Conservation (phyloP, 2,888 invertebrate genomes). For the Stratiomys singularior region DNA sequence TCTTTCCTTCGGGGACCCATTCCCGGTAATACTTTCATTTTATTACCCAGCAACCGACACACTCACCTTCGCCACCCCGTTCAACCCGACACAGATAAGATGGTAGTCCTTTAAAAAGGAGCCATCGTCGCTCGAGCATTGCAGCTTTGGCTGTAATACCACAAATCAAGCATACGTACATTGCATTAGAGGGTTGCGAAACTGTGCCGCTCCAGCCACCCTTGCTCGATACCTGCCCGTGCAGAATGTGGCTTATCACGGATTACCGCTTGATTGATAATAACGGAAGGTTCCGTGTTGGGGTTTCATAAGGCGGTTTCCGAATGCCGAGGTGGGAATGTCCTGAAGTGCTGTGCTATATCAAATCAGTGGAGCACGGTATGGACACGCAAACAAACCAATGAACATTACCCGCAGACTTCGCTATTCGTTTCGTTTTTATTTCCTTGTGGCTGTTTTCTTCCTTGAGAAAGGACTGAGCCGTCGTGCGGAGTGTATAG, state of each 20-base stretch:
- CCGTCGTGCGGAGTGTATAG: not conserved
- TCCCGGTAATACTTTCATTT: not conserved
- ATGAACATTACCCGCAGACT: conserved; percentile 2
- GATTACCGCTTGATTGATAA: conserved; percentile 30
- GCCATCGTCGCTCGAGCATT: not conserved
- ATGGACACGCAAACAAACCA: conserved; percentile 18
- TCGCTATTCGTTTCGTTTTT: conserved; percentile 1
- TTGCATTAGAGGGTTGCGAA: not conserved
- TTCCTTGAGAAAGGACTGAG: not conserved
- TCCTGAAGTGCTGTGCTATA: conserved; percentile 9
- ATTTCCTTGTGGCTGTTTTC: not conserved
- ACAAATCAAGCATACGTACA: not conserved
- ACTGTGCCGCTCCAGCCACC: not conserved
- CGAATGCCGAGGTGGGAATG: not conserved
- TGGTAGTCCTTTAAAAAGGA: not conserved
- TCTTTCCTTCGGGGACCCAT: not conserved
- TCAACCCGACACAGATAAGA: not conserved
- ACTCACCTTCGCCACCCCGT: not conserved
- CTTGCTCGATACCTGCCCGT: not conserved
- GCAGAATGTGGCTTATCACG: conserved; percentile 18
- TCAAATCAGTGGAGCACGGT: conserved; percentile 1
- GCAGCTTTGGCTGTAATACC: not conserved
- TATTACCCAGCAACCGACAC: not conserved
- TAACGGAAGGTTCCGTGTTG: conserved; percentile 28
- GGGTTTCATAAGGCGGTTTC: conserved; percentile 11